Conservation (phyloP, 1,140 invertebrate genomes). For the Ganaspis sp. region DNA sequence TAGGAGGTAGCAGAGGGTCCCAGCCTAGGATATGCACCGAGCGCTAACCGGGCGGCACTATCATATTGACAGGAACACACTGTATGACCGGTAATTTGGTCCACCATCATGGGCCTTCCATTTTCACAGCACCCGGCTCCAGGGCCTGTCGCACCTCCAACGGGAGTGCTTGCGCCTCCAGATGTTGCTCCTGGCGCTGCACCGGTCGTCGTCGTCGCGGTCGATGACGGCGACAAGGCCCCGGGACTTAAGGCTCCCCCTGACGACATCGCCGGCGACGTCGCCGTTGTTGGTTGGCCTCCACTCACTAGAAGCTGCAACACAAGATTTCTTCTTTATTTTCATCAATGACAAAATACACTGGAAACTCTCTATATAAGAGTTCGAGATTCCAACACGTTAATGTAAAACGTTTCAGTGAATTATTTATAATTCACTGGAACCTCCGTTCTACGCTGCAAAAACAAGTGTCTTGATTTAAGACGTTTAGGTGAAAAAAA, state of each 20-base stretch:
- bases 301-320: conserved; percentile 86
- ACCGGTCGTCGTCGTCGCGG: conserved; percentile 73
- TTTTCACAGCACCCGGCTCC: conserved; percentile 91
- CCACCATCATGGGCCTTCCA: conserved; percentile 93
- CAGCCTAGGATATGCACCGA: conserved; percentile 75
- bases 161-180: conserved; percentile 72
- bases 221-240: conserved; percentile 81
- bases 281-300: conserved; percentile 82
- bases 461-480: too few relatives aligned
- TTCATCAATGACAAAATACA: too few relatives aligned
- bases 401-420: too few relatives aligned
- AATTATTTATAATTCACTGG: too few relatives aligned
- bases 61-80: conserved; percentile 98
- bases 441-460: too few relatives aligned
- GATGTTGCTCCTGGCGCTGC: conserved; percentile 71
- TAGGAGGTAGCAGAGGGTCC: conserved; percentile 78
- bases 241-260: conserved; percentile 84
- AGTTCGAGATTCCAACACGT: too few relatives aligned
- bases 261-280: conserved; percentile 80
- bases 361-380: too few relatives aligned
- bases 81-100: conserved; percentile 96
- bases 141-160: conserved; percentile 76
- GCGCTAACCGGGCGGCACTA: conserved; percentile 83
- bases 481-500: too few relatives aligned
- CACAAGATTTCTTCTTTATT: conserved; percentile 32